These are phyloP conservation scores for Heliornis fulica DNA, from an alignment of 2,113 vertebrate genomes.

Conservation along the genomic window DNA sequence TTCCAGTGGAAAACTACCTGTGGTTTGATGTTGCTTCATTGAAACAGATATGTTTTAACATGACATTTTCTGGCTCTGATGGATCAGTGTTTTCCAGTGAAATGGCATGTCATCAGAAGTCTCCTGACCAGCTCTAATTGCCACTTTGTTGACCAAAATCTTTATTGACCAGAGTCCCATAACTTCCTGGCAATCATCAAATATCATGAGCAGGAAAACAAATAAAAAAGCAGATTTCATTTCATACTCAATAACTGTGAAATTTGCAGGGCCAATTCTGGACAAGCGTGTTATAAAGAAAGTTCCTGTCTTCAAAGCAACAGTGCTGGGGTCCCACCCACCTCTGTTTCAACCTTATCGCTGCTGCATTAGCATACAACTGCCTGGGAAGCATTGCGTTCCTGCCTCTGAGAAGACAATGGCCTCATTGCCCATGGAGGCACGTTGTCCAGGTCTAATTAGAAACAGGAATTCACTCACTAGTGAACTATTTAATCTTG, in stretches of 20 bases:
- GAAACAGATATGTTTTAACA: neutral
- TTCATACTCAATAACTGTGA: neutral
- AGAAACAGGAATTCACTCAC: constrained; percentile 10
- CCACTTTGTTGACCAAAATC: constrained; percentile 2
- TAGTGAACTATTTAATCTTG: neutral
- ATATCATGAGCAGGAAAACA: neutral
- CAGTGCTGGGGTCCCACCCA: neutral
- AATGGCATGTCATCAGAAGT: neutral
- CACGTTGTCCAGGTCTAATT: constrained; percentile 1
- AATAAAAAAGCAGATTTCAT: neutral
- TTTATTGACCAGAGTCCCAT: neutral
- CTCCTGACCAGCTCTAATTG: neutral
- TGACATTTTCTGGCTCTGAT: neutral
- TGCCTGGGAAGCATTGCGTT: neutral
- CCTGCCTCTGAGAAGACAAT: constrained; percentile 40
- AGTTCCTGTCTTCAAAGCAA: neutral
- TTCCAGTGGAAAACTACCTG: constrained; percentile 15
- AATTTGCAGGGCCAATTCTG: neutral
- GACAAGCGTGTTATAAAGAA: neutral
- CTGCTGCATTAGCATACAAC: neutral
- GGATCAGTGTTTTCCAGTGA: neutral
- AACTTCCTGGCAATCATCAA: neutral
- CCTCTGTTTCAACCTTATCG: neutral
- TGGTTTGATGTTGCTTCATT: constrained; percentile 1
- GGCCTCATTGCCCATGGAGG: neutral